Base-by-base conservation (phyloP, 2,888 invertebrate species). In the Schizaphis graminum region DNA sequence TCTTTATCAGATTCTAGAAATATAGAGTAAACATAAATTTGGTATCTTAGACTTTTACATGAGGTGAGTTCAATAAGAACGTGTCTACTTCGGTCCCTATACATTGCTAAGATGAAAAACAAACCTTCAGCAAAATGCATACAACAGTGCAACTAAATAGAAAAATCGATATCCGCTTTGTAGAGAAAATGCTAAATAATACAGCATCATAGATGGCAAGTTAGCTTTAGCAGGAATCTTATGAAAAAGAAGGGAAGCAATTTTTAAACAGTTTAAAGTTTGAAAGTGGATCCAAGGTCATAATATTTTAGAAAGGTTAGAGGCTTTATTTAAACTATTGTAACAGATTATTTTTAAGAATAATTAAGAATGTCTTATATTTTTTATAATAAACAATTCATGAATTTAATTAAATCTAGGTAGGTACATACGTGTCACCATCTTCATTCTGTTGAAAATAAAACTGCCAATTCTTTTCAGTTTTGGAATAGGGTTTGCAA, bases 391-490 rank as follows among this genome's bases (percentile, higher is more conserved):
- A 77, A 67, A 7, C 5, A 13, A n/a, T 67, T n/a, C 0, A 0
- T 77, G 35, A 8, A 7, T 35, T 21, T 21, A 77, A 21, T 35
- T 16, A 5, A 67, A 67, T n/a, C 16, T 67, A 35, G 92, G n/a
- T n/a, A n/a, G n/a, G 84, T 94, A 97, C 98, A 98, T 97, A 98
- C 98, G 98, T 98, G 96, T 98, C 98, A 95, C 98, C 98, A 95
- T 98, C 98, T 95, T 97, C 97, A 96, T 98, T 97, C 95, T 98
- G 98, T 95, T 97, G 96, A 96, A 97, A 98, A 95, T 97, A 97
- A 95, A 97, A 96, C 95, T 97, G 96, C 97, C 97, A 97, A 91
- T 97, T 96, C 95, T 94, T 94, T 93, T 92, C 93, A 94, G 87
- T 91, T 87, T 90, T 89, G 77, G 53, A n/a, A n/a, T 44, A 53